A percentile compares a stretch with the other conserved stretches of the same genome.
These are phyloP conservation scores for Mystacides longicornis DNA, from an alignment of 2,888 invertebrate species.

Conservation along the genomic window DNA sequence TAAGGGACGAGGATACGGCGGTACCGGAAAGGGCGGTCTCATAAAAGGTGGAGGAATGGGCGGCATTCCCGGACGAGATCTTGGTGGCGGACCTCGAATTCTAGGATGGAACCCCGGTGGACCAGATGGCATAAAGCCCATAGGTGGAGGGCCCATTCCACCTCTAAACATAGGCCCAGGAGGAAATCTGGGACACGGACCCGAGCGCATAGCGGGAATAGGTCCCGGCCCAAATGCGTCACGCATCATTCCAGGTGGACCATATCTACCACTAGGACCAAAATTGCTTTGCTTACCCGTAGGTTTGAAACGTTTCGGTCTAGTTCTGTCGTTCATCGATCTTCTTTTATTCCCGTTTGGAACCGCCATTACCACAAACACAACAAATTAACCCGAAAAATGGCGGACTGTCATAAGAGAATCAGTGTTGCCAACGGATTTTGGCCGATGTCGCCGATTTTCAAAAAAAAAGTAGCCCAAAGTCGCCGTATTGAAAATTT, in stretches of 20 bases:
- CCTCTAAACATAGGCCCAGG: slow-evolving; percentile 3
- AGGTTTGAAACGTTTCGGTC: slow-evolving; percentile 10
- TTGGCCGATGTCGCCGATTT: too few relatives aligned
- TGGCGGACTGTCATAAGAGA: background rate
- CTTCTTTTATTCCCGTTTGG: slow-evolving; percentile 11
- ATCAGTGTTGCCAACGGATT: too few relatives aligned
- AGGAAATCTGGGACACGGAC: slow-evolving; percentile 1
- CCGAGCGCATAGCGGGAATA: background rate
- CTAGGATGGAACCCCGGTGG: slow-evolving; percentile 7
- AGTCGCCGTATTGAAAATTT: too few relatives aligned
- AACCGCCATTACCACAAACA: slow-evolving; percentile 8
- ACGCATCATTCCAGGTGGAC: slow-evolving; percentile 12
- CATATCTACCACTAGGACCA: slow-evolving; percentile 6
- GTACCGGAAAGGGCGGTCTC: slow-evolving; percentile 1
- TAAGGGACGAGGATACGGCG: slow-evolving; percentile 1
- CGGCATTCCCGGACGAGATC: background rate
- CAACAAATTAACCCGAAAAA: background rate
- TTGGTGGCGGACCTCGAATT: background rate
- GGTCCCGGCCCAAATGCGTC: slow-evolving; percentile 11
- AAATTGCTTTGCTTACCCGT: slow-evolving; percentile 4
- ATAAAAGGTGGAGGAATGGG: slow-evolving; percentile 8
- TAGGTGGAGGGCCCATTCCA: background rate
- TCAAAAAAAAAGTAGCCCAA: too few relatives aligned
- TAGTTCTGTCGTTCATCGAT: slow-evolving; percentile 4
- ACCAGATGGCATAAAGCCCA: background rate